Evolutionary conservation across 2,888 invertebrate species (phyloP), one percentile per base, ranked within the genome.

Genomic region (Parelbella ahira): DNA sequence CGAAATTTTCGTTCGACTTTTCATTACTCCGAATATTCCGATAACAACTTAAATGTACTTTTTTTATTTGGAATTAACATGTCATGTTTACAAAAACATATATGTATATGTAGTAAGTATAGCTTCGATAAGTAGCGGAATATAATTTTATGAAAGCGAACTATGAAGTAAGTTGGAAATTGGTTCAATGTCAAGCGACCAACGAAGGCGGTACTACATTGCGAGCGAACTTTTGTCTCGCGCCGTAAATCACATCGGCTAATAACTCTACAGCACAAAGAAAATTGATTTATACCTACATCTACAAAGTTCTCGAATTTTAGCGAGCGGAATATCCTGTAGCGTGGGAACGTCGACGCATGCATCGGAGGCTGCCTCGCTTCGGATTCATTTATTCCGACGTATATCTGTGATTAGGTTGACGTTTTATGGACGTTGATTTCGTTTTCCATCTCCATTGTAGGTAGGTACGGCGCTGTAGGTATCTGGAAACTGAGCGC

Each of bases 221-320:
- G 47, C 53, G 49, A 55, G 56, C 60, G 58, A 68, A 67, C 60
- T 69, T 70, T 63, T 58, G 58, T 60, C 63, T 67, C 57, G 53
- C 56, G 48, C 60, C 66, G 60, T 77, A 78, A 76, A 78, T 76
- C 72, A 76, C 58, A 55, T 60, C 56, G 25, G n/a, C 25, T 25
- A 25, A 25, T 25, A 25, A 75, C 69, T 68, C 63, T 56, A 52
- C 53, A 54, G 53, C 68, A 66, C 68, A 74, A 71, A 68, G 74
- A 66, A 74, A 77, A 74, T 77, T 75, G 75, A 82, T 81, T 81
- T 78, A 79, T 69, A 71, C 45, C 54, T 63, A 68, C 69, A 65
- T 24, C 78, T 70, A 73, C 68, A 64, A 66, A 70, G 68, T 75
- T 68, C 62, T 63, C 60, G 58, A 62, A 64, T 67, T 72, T 60